Conservation (phyloP, 64 coral and sea anemone species). For the Dendrophyllia cribrosa region DNA sequence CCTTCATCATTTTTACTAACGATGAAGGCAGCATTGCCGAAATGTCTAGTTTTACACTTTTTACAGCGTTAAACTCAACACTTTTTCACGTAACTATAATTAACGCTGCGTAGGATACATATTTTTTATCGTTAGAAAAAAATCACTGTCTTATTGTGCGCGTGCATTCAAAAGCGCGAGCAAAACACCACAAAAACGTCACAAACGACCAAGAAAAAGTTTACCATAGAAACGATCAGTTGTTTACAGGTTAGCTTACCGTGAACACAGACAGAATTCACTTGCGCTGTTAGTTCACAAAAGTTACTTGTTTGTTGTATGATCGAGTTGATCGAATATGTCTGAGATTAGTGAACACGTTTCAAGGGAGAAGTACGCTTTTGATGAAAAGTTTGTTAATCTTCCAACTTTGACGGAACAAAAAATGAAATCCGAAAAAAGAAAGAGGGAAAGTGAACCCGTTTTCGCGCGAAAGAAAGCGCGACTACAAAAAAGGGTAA, state of each 20-base stretch:
- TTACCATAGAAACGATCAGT: no score
- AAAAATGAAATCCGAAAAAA: background rate
- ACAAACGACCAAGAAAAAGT: no score
- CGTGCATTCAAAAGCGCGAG: no score
- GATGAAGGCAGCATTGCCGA: no score
- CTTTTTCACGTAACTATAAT: no score
- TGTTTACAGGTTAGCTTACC: background rate
- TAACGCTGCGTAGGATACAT: no score
- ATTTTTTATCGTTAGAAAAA: no score
- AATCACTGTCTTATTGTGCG: no score
- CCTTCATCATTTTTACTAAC: no score
- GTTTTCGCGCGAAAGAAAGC: background rate
- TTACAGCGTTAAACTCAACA: no score
- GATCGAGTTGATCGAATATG: background rate
- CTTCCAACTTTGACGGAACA: background rate
- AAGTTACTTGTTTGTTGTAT: background rate
- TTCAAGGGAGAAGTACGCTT: background rate
- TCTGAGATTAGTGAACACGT: background rate
- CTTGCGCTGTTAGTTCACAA: background rate
- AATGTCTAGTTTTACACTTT: no score
- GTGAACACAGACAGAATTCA: background rate
- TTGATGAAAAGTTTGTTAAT: background rate
- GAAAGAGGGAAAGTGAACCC: background rate
- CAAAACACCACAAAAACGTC: no score
- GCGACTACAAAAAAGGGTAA: background rate